Conservation (phyloP, 2,113 vertebrate genomes). For the Chrysochloris asiatica region DNA sequence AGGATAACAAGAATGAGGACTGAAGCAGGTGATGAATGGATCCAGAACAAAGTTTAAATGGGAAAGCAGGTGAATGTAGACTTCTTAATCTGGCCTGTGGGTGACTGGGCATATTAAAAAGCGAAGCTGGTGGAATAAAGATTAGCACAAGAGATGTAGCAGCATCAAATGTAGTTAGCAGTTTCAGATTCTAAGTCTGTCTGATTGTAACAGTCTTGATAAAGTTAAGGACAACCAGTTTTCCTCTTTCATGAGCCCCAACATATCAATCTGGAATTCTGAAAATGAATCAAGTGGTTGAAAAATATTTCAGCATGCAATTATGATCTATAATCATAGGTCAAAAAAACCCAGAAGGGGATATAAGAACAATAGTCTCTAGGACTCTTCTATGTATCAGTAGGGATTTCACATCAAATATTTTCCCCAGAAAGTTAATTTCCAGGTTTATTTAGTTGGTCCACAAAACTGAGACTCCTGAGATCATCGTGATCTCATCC, state of each 20-base stretch:
- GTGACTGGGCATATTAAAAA: conserved; percentile 2
- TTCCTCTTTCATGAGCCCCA: conserved; percentile 4
- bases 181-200: not conserved
- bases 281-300: not conserved
- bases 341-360: not conserved
- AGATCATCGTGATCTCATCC: too few species aligned
- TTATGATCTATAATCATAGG: not conserved
- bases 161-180: conserved; percentile 10
- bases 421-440: not conserved
- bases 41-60: conserved; percentile 29
- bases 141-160: not conserved
- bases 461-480: too few species aligned
- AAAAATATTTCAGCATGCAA: not conserved
- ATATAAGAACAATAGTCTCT: not conserved
- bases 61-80: conserved; percentile 20
- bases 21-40: not conserved
- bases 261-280: conserved; percentile 17
- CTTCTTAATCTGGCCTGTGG: conserved; percentile 21
- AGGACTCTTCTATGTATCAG: not conserved
- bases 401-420: not conserved
- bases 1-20: not conserved
- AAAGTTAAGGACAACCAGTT: not conserved
- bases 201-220: not conserved
- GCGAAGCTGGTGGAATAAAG: conserved; percentile 41
- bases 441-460: too few species aligned